A percentile compares a stretch with the other conserved stretches of the same genome.
Conservation (phyloP, 2,888 invertebrate species). For the Platycnemis pennipes region DNA sequence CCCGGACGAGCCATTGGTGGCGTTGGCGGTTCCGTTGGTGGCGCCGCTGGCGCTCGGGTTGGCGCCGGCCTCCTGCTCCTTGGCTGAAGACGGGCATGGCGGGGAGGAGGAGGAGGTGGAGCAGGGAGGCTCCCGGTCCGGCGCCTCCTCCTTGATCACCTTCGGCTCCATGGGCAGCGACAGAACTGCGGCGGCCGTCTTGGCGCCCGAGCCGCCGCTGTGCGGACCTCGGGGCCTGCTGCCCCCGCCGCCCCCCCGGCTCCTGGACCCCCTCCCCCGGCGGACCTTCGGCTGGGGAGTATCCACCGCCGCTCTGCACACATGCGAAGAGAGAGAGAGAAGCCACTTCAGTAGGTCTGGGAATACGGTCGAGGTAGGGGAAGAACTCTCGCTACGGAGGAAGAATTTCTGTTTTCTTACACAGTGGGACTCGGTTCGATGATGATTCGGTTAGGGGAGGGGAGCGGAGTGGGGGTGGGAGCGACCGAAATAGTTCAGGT, state of each 20-base stretch:
- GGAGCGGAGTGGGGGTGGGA: too few species aligned
- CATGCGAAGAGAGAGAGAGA: not conserved
- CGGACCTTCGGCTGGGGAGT: conserved; percentile 57
- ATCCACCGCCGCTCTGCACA: conserved; percentile 49
- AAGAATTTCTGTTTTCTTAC: too few species aligned
- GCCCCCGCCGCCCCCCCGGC: conserved; percentile 56
- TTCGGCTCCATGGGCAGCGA: conserved; percentile 81
- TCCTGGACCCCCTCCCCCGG: conserved; percentile 59
- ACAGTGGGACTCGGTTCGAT: too few species aligned
- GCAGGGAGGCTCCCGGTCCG: conserved; percentile 80
- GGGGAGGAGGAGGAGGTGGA: conserved; percentile 72
- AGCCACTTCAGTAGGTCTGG: too few species aligned
- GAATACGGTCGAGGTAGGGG: too few species aligned
- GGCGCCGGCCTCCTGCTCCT: not conserved
- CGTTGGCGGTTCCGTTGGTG: not conserved
- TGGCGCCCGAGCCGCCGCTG: conserved; percentile 4
- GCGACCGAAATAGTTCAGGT: too few species aligned
- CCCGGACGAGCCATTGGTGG: not conserved
- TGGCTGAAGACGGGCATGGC: not conserved
- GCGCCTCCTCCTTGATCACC: conserved; percentile 83
- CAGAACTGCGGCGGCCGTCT: conserved; percentile 47
- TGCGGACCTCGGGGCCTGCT: conserved; percentile 34
- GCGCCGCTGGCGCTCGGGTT: conserved; percentile 17
- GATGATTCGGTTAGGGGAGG: too few species aligned
- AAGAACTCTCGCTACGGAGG: too few species aligned